A percentile compares a stretch with the other conserved stretches of the same genome.
Evolutionary conservation across 1,140 invertebrate species (phyloP).

Genomic region (Xylocopa sonorina): DNA sequence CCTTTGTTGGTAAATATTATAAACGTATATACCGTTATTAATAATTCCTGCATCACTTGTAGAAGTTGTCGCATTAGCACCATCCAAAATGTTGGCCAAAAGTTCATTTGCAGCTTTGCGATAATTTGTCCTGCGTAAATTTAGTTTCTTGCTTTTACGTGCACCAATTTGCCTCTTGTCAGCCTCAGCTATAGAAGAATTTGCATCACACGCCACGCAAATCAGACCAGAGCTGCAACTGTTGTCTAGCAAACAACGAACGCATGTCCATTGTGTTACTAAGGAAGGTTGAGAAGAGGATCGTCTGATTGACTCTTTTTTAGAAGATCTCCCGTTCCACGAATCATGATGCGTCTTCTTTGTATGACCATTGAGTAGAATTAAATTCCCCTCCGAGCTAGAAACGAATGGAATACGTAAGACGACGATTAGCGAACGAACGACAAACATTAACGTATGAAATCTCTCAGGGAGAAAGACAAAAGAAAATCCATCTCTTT

Average conservation of each 20-base stretch:
- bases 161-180: constrained; percentile 77
- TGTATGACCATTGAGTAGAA: constrained; percentile 52
- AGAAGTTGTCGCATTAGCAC: constrained; percentile 64
- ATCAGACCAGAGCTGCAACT: constrained; percentile 74
- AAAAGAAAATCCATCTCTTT: constrained; percentile 2
- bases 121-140: constrained; percentile 72
- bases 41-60: constrained; percentile 63
- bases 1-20: neutral
- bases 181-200: constrained; percentile 75
- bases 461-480: neutral
- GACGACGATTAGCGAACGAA: neutral
- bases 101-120: constrained; percentile 71
- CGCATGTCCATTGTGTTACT: constrained; percentile 79
- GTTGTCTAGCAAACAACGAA: constrained; percentile 78
- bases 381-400: constrained; percentile 68
- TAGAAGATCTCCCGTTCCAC: constrained; percentile 68
- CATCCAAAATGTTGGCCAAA: constrained; percentile 70
- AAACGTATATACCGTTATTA: constrained; percentile 67
- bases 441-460: too few relatives aligned
- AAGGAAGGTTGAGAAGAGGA: constrained; percentile 76
- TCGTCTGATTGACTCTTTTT: constrained; percentile 65
- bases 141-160: constrained; percentile 75
- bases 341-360: constrained; percentile 71
- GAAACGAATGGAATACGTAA: constrained; percentile 47
- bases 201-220: constrained; percentile 79